A percentile compares a stretch with the other conserved stretches of the same genome.
These are phyloP conservation scores for Himalopsyche anomala DNA, from an alignment of 2,888 invertebrate genomes.

Conservation along the genomic window DNA sequence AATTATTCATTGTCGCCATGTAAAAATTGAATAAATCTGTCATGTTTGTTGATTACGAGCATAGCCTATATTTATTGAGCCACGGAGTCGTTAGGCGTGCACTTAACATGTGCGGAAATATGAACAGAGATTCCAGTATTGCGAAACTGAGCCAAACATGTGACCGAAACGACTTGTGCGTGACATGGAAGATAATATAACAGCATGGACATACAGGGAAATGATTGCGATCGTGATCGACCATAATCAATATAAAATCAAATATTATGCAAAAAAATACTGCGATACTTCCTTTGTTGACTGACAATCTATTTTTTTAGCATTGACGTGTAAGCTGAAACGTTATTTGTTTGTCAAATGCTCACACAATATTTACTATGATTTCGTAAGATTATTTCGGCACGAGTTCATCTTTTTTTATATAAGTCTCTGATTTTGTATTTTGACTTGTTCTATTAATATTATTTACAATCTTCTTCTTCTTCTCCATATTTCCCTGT, in stretches of 20 bases:
- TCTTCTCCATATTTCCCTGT: too few relatives aligned
- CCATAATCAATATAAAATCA: slow-evolving; percentile 2
- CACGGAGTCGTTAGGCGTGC: slow-evolving; percentile 5
- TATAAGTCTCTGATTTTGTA: too few relatives aligned
- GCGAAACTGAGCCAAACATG: slow-evolving; percentile 10
- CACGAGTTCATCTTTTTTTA: too few relatives aligned
- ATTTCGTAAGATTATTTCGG: too few relatives aligned
- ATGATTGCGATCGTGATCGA: slow-evolving; percentile 15
- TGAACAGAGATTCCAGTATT: not conserved
- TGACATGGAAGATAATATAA: slow-evolving; percentile 18
- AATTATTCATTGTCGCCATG: too few relatives aligned
- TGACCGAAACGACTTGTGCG: slow-evolving; percentile 18
- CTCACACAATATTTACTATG: too few relatives aligned
- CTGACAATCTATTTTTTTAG: not conserved
- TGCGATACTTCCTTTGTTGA: slow-evolving; percentile 17
- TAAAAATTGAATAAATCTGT: too few relatives aligned
- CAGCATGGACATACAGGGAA: slow-evolving; percentile 16
- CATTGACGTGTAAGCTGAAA: not conserved
- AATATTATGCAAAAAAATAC: slow-evolving; percentile 21
- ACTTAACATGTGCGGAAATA: slow-evolving; percentile 9
- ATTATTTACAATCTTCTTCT: too few relatives aligned
- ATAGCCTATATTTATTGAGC: not conserved
- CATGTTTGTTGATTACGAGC: too few relatives aligned
- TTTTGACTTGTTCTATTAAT: too few relatives aligned
- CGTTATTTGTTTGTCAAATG: too few relatives aligned